Base-by-base conservation (phyloP, 2,113 vertebrate species). In the Eulacestoma nigropectus region DNA sequence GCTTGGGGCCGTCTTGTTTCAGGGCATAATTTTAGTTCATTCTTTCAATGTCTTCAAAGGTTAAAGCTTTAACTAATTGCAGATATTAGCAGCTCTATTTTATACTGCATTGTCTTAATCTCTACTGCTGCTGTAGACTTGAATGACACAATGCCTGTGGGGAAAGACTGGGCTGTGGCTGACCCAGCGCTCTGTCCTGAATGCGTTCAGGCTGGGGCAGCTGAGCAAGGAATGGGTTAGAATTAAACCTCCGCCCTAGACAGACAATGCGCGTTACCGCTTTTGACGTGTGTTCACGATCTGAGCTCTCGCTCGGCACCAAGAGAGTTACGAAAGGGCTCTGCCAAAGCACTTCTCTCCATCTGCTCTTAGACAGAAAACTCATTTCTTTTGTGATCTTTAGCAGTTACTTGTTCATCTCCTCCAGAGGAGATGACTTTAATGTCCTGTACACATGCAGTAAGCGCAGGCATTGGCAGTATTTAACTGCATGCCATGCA, bases 401-500 rank as follows among this genome's bases (percentile, higher is more conserved):
- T 69, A 64, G 44, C 72, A 57, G 46, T 68, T 75, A 27, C 7
- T 82, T 18, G 8, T 76, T 83, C 29, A 7, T 90, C 57, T 79
- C 6, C 30, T 83, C 57, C 35, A 7, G 6, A 47, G 49, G 16
- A 60, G 46, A 29, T 27, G 19, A 32, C 63, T 83, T 30, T 15
- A 4, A 16, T 32, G 85, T 76, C 62, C 47, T 22, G 10, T n/a
- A 52, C 74, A 4, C 47, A 4, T 12, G 23, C 42, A n/a, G 25
- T 53, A 22, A 52, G 41, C 30, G 39, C 29, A n/a, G 46, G 32
- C 50, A 4, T 30, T 84, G 35, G 12, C 49, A 52, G 4, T 21
- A 22, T 55, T 37, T 59, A 32, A 12, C 33, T 50, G 47, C 32
- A 19, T 0, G 0, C 46, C 1, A 0, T 56, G 16, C 9, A 79